phyloP scores from a whole-genome alignment of 1,140 invertebrate genomes.

The Nephila pilipes region DNA sequence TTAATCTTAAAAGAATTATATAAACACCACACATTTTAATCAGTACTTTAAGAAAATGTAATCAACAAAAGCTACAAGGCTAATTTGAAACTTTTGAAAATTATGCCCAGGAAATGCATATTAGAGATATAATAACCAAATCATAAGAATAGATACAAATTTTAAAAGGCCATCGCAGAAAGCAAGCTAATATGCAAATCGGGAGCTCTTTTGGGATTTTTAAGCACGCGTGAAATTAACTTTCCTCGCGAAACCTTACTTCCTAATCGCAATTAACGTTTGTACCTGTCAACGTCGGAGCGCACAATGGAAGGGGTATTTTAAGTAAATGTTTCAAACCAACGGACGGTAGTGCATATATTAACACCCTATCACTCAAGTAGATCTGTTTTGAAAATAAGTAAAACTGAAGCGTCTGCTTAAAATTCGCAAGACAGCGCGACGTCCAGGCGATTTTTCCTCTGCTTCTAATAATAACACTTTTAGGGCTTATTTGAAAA shows the following conservation, averaged over 20 bases:
- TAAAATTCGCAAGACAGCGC: slow-evolving; percentile 45
- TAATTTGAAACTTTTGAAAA: background rate
- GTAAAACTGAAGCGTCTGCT: slow-evolving; percentile 1
- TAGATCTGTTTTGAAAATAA: slow-evolving; percentile 23
- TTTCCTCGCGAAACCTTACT: background rate
- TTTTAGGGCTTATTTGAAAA: slow-evolving; percentile 58
- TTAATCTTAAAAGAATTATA: no score
- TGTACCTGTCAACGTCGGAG: slow-evolving; percentile 7
- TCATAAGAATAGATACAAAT: background rate
- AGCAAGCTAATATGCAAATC: background rate
- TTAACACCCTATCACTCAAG: slow-evolving; percentile 59
- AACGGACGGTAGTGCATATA: background rate
- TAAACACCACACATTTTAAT: no score
- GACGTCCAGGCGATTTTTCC: background rate
- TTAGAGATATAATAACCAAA: background rate
- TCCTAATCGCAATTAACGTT: slow-evolving; percentile 35
- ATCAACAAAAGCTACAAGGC: background rate
- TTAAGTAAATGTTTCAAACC: slow-evolving; percentile 31
- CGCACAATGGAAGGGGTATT: slow-evolving; percentile 35
- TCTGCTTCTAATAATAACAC: slow-evolving; percentile 59
- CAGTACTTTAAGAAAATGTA: no score
- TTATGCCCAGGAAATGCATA: background rate
- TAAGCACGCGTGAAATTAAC: slow-evolving; percentile 28
- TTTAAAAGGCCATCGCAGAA: background rate
- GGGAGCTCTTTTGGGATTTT: slow-evolving; percentile 3